Evolutionary conservation across 2,888 invertebrate genomes (phyloP), one percentile per base, ranked within the genome.

Genomic region (Hydriomena furcata): DNA sequence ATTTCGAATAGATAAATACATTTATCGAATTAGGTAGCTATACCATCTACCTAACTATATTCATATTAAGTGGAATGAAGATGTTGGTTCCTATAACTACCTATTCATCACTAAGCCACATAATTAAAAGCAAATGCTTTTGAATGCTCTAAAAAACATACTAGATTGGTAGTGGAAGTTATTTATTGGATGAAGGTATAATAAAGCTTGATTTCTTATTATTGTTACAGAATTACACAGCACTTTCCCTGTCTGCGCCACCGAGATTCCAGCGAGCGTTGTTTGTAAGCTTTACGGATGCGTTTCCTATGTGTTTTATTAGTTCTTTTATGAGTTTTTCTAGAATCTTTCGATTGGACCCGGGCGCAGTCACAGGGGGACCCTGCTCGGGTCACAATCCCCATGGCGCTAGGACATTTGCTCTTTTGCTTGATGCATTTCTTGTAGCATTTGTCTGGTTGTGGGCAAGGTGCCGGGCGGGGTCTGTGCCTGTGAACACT

Each of bases 351-450:
- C 1, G 78, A 73, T 55, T 83, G 81, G 11, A 74, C 13, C 44
- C 66, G 65, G 2, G 73, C 75, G 55, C 87, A 86, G 10, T 71
- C 73, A 60, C 87, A 87, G 0, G 74, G 74, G 0, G 68, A 64
- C 1, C 84, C 81, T 1, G 52, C 56, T 7, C 79, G 74, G 35
- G 60, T 63, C 12, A 83, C 73, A 1, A 73, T 77, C 1, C 76
- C 79, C 73, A 80, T 73, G 7, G 87, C 80, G 45, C 83, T 84
- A 31, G 79, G 79, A 36, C 87, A 86, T 70, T 82, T 85, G 11
- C 48, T 45, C 51, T 79, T 82, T 38, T 65, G 63, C 55, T 64
- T 78, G 36, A 69, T 75, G 57, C 82, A 79, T 63, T 73, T 79
- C 36, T 73, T 71, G 61, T 78, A 85, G 62, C 88, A 89, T 51